phyloP scores from a whole-genome alignment of 2,113 vertebrate genomes.

The Chloropsis cyanopogon region DNA sequence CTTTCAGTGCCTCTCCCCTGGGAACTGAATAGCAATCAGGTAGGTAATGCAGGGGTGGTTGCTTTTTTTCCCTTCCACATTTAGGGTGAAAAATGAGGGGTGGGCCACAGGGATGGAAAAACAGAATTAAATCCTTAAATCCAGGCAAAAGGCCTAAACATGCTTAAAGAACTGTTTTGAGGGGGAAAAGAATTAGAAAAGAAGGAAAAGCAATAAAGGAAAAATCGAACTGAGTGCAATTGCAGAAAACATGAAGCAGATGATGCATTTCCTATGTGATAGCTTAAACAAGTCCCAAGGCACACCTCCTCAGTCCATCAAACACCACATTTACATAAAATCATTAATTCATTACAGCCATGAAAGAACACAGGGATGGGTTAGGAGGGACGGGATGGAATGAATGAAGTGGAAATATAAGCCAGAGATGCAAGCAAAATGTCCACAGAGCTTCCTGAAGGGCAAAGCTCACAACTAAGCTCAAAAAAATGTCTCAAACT shows the following conservation, averaged over 20 bases:
- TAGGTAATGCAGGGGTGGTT: conserved; percentile 16
- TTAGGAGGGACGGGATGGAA: not conserved
- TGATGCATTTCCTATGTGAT: conserved; percentile 38
- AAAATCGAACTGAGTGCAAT: not conserved
- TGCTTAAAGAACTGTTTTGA: conserved; percentile 3
- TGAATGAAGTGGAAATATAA: not conserved
- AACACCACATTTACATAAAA: conserved; percentile 62
- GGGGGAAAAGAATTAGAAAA: not conserved
- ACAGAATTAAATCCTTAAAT: conserved; percentile 6
- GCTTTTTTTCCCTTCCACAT: not conserved
- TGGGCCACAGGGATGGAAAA: not conserved
- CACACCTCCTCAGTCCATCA: conserved; percentile 23
- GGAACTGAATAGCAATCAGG: conserved; percentile 64
- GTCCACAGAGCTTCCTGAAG: not conserved
- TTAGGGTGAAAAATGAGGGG: not conserved
- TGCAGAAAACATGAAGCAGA: conserved; percentile 19
- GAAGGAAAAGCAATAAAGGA: not conserved
- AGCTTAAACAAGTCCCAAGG: conserved; percentile 48
- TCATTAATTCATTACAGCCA: conserved; percentile 56
- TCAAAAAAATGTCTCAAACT: not conserved
- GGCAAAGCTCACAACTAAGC: not conserved
- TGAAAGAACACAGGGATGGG: not conserved
- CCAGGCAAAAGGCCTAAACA: not conserved
- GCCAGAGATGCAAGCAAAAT: not conserved
- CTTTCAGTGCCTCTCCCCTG: conserved; percentile 32